These are phyloP conservation scores for Drosophila recens DNA, from an alignment of 2,888 invertebrate genomes.

Conservation along the genomic window DNA sequence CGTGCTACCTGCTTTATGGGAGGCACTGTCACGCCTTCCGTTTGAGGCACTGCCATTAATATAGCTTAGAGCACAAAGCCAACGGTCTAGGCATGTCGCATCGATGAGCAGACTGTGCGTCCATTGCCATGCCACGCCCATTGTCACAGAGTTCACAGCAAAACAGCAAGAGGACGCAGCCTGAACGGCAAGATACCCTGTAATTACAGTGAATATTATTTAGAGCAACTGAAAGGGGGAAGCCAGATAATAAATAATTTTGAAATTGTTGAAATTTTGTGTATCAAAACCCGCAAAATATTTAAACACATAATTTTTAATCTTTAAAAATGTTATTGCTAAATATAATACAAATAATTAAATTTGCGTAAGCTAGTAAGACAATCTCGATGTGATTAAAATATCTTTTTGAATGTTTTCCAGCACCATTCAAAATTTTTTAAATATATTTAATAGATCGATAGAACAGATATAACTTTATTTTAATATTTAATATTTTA, in stretches of 20 bases:
- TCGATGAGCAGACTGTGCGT: slow-evolving; percentile 53
- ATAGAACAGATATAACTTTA: too few relatives aligned
- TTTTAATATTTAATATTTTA: too few relatives aligned
- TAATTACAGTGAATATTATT: neutral
- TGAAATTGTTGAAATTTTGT: neutral
- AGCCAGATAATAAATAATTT: neutral
- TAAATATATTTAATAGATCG: too few relatives aligned
- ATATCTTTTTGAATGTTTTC: neutral
- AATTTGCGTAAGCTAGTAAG: too few relatives aligned
- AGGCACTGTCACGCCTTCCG: neutral
- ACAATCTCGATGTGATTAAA: too few relatives aligned
- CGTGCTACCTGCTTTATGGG: slow-evolving; percentile 25
- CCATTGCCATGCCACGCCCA: slow-evolving; percentile 1
- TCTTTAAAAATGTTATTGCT: too few relatives aligned
- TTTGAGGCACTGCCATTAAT: slow-evolving; percentile 45
- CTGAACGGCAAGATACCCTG: neutral
- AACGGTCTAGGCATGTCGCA: slow-evolving; percentile 37
- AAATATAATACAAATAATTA: too few relatives aligned
- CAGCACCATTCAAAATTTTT: too few relatives aligned
- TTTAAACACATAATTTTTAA: too few relatives aligned
- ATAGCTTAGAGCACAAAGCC: slow-evolving; percentile 55
- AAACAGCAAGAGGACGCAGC: neutral
- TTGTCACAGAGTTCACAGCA: neutral
- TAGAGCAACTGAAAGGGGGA: neutral
- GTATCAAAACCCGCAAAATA: too few relatives aligned